Evolutionary conservation across 2,888 invertebrate species (phyloP).

Genomic region (Arctia plantaginis): DNA sequence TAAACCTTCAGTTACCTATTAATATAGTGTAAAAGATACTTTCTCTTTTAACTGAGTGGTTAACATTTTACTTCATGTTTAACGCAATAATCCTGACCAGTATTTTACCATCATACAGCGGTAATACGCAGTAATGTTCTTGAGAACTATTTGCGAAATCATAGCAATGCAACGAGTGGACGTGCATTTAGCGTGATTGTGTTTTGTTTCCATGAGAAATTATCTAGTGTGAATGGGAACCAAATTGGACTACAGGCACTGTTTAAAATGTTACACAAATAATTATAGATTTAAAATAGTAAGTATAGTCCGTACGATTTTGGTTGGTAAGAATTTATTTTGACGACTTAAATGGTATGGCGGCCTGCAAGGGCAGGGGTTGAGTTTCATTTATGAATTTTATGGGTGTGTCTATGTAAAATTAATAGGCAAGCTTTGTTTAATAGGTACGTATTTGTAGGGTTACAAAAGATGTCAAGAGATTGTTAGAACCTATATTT

Average conservation of each 20-base stretch:
- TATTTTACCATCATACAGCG: constrained; percentile 31
- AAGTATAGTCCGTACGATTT: background rate
- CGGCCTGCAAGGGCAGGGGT: too few relatives aligned
- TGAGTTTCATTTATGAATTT: too few relatives aligned
- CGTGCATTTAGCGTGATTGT: constrained; percentile 8
- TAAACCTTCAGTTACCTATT: constrained; percentile 8
- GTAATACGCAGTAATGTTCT: constrained; percentile 29
- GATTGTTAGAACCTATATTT: too few relatives aligned
- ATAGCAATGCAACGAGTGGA: constrained; percentile 11
- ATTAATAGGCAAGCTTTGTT: too few relatives aligned
- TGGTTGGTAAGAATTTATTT: background rate
- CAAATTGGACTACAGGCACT: too few relatives aligned
- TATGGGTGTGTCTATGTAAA: too few relatives aligned
- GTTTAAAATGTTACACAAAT: background rate
- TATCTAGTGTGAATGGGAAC: background rate
- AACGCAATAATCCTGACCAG: constrained; percentile 33
- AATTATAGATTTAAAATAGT: too few relatives aligned
- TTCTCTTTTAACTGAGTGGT: constrained; percentile 1
- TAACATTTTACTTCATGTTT: background rate
- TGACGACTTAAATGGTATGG: background rate
- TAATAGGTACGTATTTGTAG: too few relatives aligned
- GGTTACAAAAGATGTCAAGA: too few relatives aligned
- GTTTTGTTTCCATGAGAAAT: constrained; percentile 15
- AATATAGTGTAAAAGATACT: background rate
- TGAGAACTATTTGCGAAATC: constrained; percentile 23